These are phyloP conservation scores for Adrianichthys oophorus DNA, from an alignment of 2,797 vertebrate genomes.

Conservation along the genomic window DNA sequence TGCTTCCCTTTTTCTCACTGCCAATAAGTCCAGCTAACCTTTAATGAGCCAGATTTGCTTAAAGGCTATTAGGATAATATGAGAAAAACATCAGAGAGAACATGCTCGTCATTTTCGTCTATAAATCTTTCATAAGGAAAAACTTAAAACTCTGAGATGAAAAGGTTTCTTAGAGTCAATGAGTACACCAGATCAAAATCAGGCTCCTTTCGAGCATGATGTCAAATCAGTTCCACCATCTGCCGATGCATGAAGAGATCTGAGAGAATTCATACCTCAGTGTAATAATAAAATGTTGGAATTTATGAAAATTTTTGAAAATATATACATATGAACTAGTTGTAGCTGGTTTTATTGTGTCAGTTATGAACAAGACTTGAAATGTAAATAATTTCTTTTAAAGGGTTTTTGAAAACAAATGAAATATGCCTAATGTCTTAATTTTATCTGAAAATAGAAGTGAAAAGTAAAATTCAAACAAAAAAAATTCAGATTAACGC, in stretches of 20 bases:
- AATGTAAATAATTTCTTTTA: too few relatives aligned
- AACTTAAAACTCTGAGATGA: constrained; percentile 16
- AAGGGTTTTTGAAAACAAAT: too few relatives aligned
- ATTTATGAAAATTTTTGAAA: too few relatives aligned
- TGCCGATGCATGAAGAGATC: constrained; percentile 5
- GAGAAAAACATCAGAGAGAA: constrained; percentile 16
- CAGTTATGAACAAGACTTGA: too few relatives aligned
- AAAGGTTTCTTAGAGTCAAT: constrained; percentile 20
- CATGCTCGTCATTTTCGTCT: constrained; percentile 18
- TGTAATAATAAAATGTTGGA: neutral
- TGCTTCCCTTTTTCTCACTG: constrained; percentile 22
- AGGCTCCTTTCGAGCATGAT: neutral
- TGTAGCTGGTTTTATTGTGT: neutral
- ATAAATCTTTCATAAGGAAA: constrained; percentile 40
- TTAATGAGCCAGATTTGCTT: constrained; percentile 47
- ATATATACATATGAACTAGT: neutral
- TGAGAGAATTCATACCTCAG: constrained; percentile 17
- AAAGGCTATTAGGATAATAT: constrained; percentile 33
- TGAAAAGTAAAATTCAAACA: too few relatives aligned
- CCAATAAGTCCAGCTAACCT: constrained; percentile 40
- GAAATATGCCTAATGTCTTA: too few relatives aligned
- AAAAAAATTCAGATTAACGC: too few relatives aligned
- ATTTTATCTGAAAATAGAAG: too few relatives aligned
- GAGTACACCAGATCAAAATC: constrained; percentile 8
- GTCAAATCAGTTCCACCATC: constrained; percentile 5